A percentile compares a stretch with the other conserved stretches of the same genome.
Conservation (phyloP, 2,113 vertebrate species). For the Odontophorus gujanensis region DNA sequence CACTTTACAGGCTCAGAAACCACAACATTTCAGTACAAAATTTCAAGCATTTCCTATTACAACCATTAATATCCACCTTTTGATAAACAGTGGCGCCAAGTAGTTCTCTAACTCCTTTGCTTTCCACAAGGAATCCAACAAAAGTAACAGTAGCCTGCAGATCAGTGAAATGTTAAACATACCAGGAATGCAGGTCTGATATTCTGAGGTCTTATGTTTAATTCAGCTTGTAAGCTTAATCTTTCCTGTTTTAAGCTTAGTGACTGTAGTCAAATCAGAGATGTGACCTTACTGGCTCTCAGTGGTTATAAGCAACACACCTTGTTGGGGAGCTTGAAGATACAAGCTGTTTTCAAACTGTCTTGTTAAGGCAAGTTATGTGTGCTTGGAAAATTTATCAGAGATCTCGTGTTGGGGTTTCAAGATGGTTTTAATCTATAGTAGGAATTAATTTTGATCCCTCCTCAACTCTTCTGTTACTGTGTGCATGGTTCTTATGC, state of each 20-base stretch:
- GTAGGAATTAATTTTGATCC: not conserved
- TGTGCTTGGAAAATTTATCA: not conserved
- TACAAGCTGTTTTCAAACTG: not conserved
- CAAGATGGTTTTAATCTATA: not conserved
- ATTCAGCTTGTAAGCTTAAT: not conserved
- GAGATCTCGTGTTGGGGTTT: not conserved
- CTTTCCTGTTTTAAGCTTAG: not conserved
- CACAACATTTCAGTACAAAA: constrained; percentile 1
- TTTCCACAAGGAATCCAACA: not conserved
- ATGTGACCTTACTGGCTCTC: not conserved
- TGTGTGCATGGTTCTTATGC: not conserved
- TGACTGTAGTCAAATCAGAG: not conserved
- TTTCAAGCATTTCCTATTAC: not conserved
- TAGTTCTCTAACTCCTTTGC: not conserved
- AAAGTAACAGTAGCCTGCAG: not conserved
- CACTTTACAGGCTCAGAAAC: not conserved
- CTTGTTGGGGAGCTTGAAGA: not conserved
- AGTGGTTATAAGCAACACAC: not conserved
- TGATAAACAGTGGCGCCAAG: not conserved
- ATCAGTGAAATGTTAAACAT: not conserved
- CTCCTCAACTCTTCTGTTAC: not conserved
- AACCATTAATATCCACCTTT: not conserved
- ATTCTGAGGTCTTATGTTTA: not conserved
- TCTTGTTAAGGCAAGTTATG: not conserved
- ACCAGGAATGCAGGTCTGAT: not conserved